These are phyloP conservation scores for Poeciliopsis paucimaculata DNA, from an alignment of 2,797 vertebrate genomes.

Conservation along the genomic window DNA sequence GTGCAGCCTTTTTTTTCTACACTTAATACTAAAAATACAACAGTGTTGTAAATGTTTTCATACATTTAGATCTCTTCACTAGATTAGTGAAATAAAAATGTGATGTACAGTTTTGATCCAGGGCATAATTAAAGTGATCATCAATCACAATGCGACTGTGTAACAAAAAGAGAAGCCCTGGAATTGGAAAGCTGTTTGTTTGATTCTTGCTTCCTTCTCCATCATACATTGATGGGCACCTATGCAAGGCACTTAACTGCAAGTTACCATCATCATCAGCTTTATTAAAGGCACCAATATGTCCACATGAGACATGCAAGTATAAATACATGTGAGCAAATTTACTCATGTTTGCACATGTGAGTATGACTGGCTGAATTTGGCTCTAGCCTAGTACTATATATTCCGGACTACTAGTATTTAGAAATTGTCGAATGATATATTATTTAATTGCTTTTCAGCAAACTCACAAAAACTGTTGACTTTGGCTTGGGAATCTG, in stretches of 20 bases:
- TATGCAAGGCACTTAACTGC: neutral
- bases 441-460: no score
- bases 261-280: no score
- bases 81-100: conserved; percentile 16
- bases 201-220: neutral
- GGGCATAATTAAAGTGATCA: conserved; percentile 22
- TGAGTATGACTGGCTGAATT: neutral
- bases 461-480: no score
- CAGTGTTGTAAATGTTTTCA: conserved; percentile 21
- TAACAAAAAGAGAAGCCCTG: neutral
- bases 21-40: conserved; percentile 31
- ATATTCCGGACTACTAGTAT: no score
- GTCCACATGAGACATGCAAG: no score
- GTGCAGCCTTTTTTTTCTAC: conserved; percentile 45
- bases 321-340: no score
- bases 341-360: no score
- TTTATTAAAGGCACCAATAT: no score
- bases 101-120: conserved; percentile 27
- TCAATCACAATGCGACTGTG: neutral
- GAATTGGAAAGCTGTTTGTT: neutral
- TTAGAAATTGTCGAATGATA: no score
- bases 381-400: neutral
- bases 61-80: conserved; percentile 22
- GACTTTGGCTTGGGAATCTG: no score
- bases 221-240: neutral